Percentiles rank a stretch among this genome's conserved stretches.
Evolutionary conservation across 2,797 vertebrate genomes (phyloP).

Genomic region (Florisuga fusca): DNA sequence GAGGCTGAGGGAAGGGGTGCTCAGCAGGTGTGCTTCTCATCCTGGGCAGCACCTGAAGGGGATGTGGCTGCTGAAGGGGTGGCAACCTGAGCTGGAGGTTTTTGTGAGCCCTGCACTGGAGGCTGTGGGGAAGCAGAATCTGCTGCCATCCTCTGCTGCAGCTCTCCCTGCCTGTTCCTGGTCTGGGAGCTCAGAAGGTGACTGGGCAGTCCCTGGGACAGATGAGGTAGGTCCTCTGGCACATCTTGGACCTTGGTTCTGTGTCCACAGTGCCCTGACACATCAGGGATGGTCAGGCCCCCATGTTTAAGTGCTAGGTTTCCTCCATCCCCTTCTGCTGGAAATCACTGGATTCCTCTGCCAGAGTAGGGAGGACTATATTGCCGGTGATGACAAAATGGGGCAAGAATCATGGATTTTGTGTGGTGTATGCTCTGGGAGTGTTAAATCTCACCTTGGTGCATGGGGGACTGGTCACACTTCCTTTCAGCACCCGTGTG

Average conservation of each 20-base stretch:
- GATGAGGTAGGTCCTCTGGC: too few relatives aligned
- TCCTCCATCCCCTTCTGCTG: background rate
- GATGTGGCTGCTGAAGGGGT: background rate
- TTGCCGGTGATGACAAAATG: background rate
- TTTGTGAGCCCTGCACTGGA: background rate
- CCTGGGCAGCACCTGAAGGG: background rate
- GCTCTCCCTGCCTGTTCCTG: background rate
- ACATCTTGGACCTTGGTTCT: background rate
- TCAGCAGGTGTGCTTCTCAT: background rate
- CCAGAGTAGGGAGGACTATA: background rate
- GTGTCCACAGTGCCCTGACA: background rate
- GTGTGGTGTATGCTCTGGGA: background rate
- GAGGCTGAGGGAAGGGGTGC: background rate
- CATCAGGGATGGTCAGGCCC: too few relatives aligned
- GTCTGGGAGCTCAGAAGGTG: accelerated
- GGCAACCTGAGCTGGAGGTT: background rate
- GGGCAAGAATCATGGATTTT: background rate
- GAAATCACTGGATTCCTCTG: background rate
- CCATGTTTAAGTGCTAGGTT: background rate
- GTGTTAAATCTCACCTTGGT: background rate
- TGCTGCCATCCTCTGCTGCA: background rate
- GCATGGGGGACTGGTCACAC: accelerated
- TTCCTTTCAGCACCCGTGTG: background rate
- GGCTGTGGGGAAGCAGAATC: background rate
- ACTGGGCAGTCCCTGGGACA: background rate